Conservation (phyloP, 2,113 vertebrate species). For the Lathamus discolor region DNA sequence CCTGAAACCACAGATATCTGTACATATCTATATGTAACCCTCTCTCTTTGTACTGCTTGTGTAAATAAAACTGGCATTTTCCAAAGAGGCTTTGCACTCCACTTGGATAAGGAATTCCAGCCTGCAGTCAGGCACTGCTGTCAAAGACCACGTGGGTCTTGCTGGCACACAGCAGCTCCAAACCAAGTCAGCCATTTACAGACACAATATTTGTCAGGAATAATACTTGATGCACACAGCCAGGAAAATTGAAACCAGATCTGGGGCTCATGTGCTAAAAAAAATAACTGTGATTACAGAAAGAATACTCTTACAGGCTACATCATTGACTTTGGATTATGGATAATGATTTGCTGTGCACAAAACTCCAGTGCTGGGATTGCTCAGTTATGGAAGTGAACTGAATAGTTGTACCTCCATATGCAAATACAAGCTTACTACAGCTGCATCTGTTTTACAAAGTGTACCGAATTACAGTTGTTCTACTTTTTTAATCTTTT, state of each 20-base stretch:
- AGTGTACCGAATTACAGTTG: background rate
- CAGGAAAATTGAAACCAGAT: constrained; percentile 7
- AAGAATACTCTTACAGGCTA: background rate
- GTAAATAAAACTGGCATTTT: background rate
- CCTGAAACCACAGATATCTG: rapidly evolving
- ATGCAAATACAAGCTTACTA: background rate
- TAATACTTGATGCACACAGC: background rate
- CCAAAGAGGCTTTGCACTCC: background rate
- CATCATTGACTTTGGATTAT: background rate
- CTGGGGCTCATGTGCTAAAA: background rate
- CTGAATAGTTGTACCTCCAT: background rate
- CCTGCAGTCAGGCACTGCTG: background rate
- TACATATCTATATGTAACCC: background rate
- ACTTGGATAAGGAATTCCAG: background rate
- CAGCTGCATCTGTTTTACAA: background rate
- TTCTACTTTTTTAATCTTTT: background rate
- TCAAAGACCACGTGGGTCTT: background rate
- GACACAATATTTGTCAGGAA: background rate
- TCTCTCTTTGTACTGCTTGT: background rate
- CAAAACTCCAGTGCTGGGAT: background rate
- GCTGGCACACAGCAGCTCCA: background rate
- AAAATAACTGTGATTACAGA: background rate
- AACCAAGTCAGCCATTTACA: background rate
- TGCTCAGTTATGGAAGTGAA: background rate
- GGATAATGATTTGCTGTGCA: background rate